Evolutionary conservation across 2,113 vertebrate genomes (phyloP).

Genomic region (Notarius lentiginosus): DNA sequence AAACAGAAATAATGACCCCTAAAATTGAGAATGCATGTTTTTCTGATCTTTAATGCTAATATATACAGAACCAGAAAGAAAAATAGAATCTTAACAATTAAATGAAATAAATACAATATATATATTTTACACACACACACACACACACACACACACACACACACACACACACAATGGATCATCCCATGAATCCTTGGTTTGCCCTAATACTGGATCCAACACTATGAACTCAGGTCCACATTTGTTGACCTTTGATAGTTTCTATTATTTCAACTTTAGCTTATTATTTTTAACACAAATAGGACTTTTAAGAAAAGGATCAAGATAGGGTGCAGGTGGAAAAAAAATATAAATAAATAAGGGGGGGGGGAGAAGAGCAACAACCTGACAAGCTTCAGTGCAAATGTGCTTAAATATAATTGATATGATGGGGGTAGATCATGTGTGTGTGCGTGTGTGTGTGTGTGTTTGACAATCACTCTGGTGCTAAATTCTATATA

Average conservation of each 20-base stretch:
- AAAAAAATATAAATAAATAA: neutral
- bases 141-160: too few relatives aligned
- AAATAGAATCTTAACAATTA: slow-evolving; percentile 88
- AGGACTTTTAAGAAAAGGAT: slow-evolving; percentile 18
- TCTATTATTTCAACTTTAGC: slow-evolving; percentile 61
- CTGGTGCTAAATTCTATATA: slow-evolving; percentile 16
- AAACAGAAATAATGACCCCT: neutral
- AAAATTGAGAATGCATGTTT: slow-evolving; percentile 62
- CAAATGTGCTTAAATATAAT: slow-evolving; percentile 50
- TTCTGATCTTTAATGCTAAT: slow-evolving; percentile 92
- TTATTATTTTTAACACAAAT: slow-evolving; percentile 62
- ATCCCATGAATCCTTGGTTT: slow-evolving; percentile 55
- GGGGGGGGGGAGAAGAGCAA: slow-evolving; percentile 14
- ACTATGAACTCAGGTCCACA: slow-evolving; percentile 47
- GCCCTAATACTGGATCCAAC: slow-evolving; percentile 41
- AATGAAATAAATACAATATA: slow-evolving; percentile 95
- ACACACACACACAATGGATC: too few relatives aligned
- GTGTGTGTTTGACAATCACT: slow-evolving; percentile 20
- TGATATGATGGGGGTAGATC: slow-evolving; percentile 25
- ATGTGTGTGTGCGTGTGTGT: neutral
- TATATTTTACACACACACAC: too few relatives aligned
- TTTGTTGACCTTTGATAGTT: slow-evolving; percentile 54
- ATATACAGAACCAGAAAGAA: slow-evolving; percentile 91
- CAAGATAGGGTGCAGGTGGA: neutral
- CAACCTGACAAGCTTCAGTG: slow-evolving; percentile 50